Base-by-base conservation (phyloP, 2,113 vertebrate species). In the Montifringilla adamsi region DNA sequence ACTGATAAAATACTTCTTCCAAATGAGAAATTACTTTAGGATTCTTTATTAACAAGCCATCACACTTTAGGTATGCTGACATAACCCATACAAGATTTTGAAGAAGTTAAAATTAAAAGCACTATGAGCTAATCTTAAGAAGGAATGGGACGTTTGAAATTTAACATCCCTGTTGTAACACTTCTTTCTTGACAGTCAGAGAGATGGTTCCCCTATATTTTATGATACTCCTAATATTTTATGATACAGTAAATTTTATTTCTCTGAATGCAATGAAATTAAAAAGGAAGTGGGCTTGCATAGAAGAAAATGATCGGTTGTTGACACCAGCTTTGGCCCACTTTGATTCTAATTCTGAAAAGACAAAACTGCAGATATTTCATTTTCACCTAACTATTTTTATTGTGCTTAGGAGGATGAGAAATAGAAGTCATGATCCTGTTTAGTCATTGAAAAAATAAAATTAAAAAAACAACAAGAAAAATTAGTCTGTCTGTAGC, bases 41-140 rank as follows among this genome's bases (percentile, higher is more conserved):
- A 49, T 78, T 93, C 18, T 59, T 63, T 76, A 35, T 35, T 69
- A 63, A 35, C 1, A 13, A 50, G 10, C 3, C 66, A 64, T 78
- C 13, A 46, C 7, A n/a, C 9, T 47, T 72, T 21, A 72, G 12
- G 3, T 98, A 98, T 97, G 11, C 95, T 97, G 97, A 97, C 3
- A 43, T 35, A 80, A 76, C 7, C 23, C 10, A 18, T 28, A 15
- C 1, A 31, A 11, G 9, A 47, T 56, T 70, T 66, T 83, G 26
- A 60, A 23, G 7, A 60, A 23, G 7, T 18, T 39, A 19, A 72
- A 82, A 43, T 33, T 21, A 50, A 66, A 83, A 79, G 4, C 14
- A 74, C 22, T 68, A 4, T 41, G 8, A 41, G 3, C 12, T 69
- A 69, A 30, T 47, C 13, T 37, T 70, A 46, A 55, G 30, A 75